A percentile compares a stretch with the other conserved stretches of the same genome.
Conservation (phyloP, 2,113 vertebrate genomes). For the Morone saxatilis region DNA sequence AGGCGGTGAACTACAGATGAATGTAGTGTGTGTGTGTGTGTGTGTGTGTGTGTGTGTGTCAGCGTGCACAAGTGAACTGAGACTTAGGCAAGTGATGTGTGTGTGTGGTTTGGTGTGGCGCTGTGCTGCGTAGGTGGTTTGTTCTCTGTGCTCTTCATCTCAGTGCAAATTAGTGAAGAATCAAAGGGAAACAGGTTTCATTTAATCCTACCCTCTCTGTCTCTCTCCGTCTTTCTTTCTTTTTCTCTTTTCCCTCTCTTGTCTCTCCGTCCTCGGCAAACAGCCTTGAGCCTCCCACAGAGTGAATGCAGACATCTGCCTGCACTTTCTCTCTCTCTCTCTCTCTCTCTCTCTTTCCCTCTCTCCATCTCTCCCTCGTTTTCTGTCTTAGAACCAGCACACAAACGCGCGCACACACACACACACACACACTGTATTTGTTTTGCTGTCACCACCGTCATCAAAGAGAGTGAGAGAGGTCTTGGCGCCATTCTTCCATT, state of each 20-base stretch:
- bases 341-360: slow-evolving; percentile 33
- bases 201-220: slow-evolving; percentile 73
- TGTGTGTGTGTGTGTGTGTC: slow-evolving; percentile 38
- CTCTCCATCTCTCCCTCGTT: slow-evolving; percentile 26
- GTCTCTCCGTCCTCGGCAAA: slow-evolving; percentile 73
- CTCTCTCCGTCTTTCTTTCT: slow-evolving; percentile 52
- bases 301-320: slow-evolving; percentile 79
- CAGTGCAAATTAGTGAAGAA: slow-evolving; percentile 79
- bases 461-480: slow-evolving; percentile 74
- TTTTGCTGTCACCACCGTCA: slow-evolving; percentile 74
- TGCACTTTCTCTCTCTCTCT: slow-evolving; percentile 60
- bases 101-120: slow-evolving; percentile 53
- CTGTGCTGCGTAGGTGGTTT: slow-evolving; percentile 76
- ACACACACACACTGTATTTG: slow-evolving; percentile 55
- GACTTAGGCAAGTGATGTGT: slow-evolving; percentile 50
- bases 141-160: slow-evolving; percentile 75
- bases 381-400: slow-evolving; percentile 48
- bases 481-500: slow-evolving; percentile 61
- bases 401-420: slow-evolving; percentile 28
- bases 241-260: slow-evolving; percentile 52
- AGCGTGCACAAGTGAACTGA: slow-evolving; percentile 55
- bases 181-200: slow-evolving; percentile 81
- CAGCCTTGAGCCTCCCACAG: slow-evolving; percentile 81
- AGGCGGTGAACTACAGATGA: slow-evolving; percentile 51
- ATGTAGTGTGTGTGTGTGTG: slow-evolving; percentile 42